Evolutionary conservation across 37 sponge, comb jelly and placozoan genomes (phyloP).

Genomic region (Beroe forskalii): DNA sequence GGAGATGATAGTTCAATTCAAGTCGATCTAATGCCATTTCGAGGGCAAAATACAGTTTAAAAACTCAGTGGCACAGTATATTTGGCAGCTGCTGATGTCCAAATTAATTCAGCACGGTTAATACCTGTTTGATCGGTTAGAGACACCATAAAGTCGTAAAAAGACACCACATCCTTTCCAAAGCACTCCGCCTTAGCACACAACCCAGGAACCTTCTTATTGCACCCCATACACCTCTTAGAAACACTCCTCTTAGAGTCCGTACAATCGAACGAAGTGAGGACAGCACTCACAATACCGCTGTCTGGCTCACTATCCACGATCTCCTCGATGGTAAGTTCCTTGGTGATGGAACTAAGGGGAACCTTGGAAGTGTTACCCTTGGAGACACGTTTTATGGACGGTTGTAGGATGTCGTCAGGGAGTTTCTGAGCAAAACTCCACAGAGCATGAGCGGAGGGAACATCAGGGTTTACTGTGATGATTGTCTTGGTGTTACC

Average conservation of each 20-base stretch:
- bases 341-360: not conserved
- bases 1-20: too few relatives aligned
- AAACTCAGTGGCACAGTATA: too few relatives aligned
- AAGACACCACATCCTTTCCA: constrained; percentile 45
- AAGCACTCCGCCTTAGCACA: constrained; percentile 59
- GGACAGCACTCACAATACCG: not conserved
- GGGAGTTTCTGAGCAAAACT: constrained; percentile 37
- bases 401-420: constrained; percentile 7
- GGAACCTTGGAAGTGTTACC: constrained; percentile 22
- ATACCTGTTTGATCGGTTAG: constrained; percentile 34
- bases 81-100: too few relatives aligned
- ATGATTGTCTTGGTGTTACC: not conserved
- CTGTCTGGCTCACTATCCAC: not conserved
- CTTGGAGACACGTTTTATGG: not conserved
- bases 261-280: not conserved
- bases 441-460: constrained; percentile 6
- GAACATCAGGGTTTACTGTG: constrained; percentile 54
- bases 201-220: constrained; percentile 44
- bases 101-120: too few relatives aligned
- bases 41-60: too few relatives aligned
- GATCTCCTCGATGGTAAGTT: not conserved
- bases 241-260: constrained; percentile 39
- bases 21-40: too few relatives aligned
- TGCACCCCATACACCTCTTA: constrained; percentile 43
- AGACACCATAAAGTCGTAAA: constrained; percentile 37